Evolutionary conservation across 2,888 invertebrate genomes (phyloP), one percentile per base, ranked within the genome.

Genomic region (Catocala nupta): DNA sequence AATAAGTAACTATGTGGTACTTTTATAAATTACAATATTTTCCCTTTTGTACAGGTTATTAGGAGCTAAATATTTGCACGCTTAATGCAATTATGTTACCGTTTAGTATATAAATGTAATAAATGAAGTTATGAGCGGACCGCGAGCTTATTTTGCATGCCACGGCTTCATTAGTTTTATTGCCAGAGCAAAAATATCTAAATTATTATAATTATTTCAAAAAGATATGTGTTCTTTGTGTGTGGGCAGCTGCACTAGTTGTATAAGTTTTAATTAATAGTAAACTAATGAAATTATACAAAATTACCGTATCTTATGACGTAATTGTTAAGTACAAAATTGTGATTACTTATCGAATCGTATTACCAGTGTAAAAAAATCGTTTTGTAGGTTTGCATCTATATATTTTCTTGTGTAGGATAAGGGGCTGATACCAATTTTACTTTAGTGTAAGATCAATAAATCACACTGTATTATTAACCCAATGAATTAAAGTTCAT

Each of bases 361-460:
- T 78, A 80, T 80, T 85, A 89, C 91, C 90, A 91, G 89, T 91
- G 90, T 89, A 84, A 76, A 83, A 75, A 81, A 77, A 69, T 73
- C 58, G 71, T 83, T 80, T 81, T 81, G 80, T 79, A 77, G 57
- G 80, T 77, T 83, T 82, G 78, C 77, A 83, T 78, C 79, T 79
- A 71, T 75, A 73, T 77, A 75, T 82, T 78, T 72, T 73, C 73
- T 77, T 68, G 72, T 62, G 77, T 82, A 84, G 76, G 74, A 62
- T 70, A 83, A 85, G 88, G 78, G 88, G 90, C 90, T 90, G 89
- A 91, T 91, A 93, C 93, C 93, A 92, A 84, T 84, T 90, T 90
- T 87, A 87, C 81, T 87, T 81, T 88, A 87, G 82, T 64, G 52
- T 92, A 89, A 90, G 90, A 70, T 79, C 64, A 72, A 69, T 72